Evolutionary conservation across 1,140 invertebrate species (phyloP).

Genomic region (Muscidifurax raptorellus): DNA sequence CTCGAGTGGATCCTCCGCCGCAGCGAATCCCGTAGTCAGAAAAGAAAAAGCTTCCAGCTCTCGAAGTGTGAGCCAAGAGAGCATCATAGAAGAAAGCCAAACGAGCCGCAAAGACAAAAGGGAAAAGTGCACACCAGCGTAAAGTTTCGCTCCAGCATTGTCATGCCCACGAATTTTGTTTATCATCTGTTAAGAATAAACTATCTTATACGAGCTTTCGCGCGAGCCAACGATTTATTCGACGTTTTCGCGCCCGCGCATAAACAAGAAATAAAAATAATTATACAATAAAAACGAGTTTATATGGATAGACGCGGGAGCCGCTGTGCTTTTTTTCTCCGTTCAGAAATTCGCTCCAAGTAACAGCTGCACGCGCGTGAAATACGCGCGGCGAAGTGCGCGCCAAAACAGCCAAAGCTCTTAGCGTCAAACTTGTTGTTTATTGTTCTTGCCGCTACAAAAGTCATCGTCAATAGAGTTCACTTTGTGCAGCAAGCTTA

Average conservation of each 20-base stretch:
- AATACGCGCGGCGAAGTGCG: background rate
- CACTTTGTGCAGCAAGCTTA: background rate
- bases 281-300: too few species aligned
- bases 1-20: background rate
- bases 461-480: slow-evolving; percentile 8
- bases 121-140: background rate
- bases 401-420: background rate
- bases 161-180: background rate
- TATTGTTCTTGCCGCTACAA: background rate
- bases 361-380: background rate
- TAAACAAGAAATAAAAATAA: too few species aligned
- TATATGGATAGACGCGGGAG: too few species aligned
- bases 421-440: slow-evolving; percentile 14
- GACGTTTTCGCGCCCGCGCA: too few species aligned
- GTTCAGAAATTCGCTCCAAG: background rate
- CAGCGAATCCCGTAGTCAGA: background rate
- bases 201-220: too few species aligned
- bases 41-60: slow-evolving; percentile 7
- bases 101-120: background rate
- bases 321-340: background rate
- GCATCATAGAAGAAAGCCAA: background rate
- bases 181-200: background rate
- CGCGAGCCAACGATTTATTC: too few species aligned
- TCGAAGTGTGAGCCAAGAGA: background rate
- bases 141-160: background rate